These are phyloP conservation scores for Adrianichthys oophorus DNA, from an alignment of 2,797 vertebrate genomes.

Conservation along the genomic window DNA sequence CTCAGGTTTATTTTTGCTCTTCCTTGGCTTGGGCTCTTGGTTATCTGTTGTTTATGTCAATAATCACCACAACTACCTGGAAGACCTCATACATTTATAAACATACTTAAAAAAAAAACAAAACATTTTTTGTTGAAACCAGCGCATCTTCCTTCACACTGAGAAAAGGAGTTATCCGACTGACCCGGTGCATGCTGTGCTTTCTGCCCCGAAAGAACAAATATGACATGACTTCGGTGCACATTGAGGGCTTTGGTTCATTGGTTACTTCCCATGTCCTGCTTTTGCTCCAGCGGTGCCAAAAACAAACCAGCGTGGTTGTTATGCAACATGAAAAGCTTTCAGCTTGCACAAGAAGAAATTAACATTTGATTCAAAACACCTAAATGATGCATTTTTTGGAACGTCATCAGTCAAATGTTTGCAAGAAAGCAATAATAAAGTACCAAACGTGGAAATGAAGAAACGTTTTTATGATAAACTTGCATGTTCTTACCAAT, in stretches of 20 bases:
- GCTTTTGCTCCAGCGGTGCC: constrained; percentile 5
- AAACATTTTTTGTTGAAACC: constrained; percentile 1
- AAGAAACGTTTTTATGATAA: no score
- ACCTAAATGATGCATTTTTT: neutral
- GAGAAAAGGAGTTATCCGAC: constrained; percentile 22
- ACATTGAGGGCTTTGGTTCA: constrained; percentile 3
- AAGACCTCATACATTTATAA: constrained; percentile 3
- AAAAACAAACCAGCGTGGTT: constrained; percentile 17
- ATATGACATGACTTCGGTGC: constrained; percentile 15
- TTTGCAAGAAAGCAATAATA: no score
- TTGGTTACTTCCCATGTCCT: constrained; percentile 1
- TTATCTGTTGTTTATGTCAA: no score
- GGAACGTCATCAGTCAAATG: no score
- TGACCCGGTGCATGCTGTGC: constrained; percentile 16
- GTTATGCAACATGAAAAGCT: no score
- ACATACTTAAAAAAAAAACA: constrained; percentile 9
- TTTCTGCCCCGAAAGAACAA: constrained; percentile 12
- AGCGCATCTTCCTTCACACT: constrained; percentile 11
- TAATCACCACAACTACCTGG: no score
- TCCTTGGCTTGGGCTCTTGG: no score
- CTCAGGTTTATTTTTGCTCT: no score
- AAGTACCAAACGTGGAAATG: no score
- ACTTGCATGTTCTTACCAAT: no score
- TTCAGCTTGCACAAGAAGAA: neutral
- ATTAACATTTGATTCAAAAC: neutral